Evolutionary conservation across 2,888 invertebrate species (phyloP).

Genomic region (Drosophila quinaria): DNA sequence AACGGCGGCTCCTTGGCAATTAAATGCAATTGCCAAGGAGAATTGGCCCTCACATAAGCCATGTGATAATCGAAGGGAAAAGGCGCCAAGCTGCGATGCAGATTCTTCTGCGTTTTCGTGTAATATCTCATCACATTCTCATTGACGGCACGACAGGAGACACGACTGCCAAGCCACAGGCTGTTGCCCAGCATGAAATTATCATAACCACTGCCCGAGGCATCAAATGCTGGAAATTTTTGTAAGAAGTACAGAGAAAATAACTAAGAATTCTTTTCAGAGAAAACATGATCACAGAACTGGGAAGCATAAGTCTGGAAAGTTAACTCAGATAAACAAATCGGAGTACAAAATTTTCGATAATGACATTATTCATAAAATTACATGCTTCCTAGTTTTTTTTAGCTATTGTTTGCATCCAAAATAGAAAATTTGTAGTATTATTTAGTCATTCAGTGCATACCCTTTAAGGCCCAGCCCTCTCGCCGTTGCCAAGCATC

Average conservation of each 20-base stretch:
- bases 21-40: conserved; percentile 27
- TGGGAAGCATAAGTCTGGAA: too few species aligned
- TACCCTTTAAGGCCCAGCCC: conserved; percentile 58
- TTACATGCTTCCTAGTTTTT: too few species aligned
- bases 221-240: conserved; percentile 50
- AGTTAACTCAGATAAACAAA: too few species aligned
- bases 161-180: conserved; percentile 50
- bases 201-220: conserved; percentile 48
- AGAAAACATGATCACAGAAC: too few species aligned
- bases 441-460: neutral
- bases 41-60: conserved; percentile 45
- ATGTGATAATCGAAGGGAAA: conserved; percentile 50
- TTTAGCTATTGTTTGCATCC: too few species aligned
- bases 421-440: too few species aligned
- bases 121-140: conserved; percentile 22
- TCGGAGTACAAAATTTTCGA: too few species aligned
- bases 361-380: too few species aligned
- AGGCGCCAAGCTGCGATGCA: conserved; percentile 37
- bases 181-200: conserved; percentile 50
- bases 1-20: neutral
- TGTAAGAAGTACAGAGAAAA: too few species aligned
- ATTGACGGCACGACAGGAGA: conserved; percentile 41
- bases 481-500: conserved; percentile 13
- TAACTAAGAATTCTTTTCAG: too few species aligned
- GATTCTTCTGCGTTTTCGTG: neutral